Evolutionary conservation across 2,888 invertebrate species (phyloP), one percentile per base, ranked within the genome.

Genomic region (Ptilodon capucinus): DNA sequence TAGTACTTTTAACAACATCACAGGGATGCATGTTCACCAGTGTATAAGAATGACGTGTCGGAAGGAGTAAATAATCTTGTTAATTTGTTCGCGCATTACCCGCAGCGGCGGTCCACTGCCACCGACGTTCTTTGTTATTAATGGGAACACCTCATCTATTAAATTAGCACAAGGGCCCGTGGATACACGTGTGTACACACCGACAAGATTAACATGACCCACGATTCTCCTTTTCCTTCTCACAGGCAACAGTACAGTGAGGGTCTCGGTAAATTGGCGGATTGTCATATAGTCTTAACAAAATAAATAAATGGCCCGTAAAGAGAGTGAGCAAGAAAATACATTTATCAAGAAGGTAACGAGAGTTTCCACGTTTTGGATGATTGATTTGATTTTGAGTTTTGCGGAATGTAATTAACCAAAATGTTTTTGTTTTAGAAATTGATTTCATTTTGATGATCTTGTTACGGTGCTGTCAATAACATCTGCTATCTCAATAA

Each of bases 81-180:
- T 88, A 89, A 89, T 90, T 86, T 85, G 86, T 84, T 87, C 69
- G 64, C 74, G 67, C 76, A 79, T 79, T 76, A 78, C 81, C 79
- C 82, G 78, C 81, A 76, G 82, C 77, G 76, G 75, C 38, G 38
- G 38, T 2, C 19, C 38, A 73, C 79, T 74, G 77, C 75, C 78
- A 86, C 62, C 83, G 90, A 90, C 90, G 83, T 89, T 87, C 88
- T 87, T 90, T 87, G 88, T 90, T 87, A 91, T 90, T 90, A 89
- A 88, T 84, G 86, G 73, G 80, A 88, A 87, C 91, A 91, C 90
- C 90, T 90, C 89, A 87, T 90, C 83, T 90, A 91, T 90, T 88
- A 86, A 89, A 90, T 91, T 90, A 91, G 86, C 81, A 79, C 71
- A 82, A 85, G 84, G 81, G 83, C 84, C 75, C 78, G 80, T 79